Conservation (phyloP, 2,888 invertebrate genomes). For the Synanthedon myopaeformis region DNA sequence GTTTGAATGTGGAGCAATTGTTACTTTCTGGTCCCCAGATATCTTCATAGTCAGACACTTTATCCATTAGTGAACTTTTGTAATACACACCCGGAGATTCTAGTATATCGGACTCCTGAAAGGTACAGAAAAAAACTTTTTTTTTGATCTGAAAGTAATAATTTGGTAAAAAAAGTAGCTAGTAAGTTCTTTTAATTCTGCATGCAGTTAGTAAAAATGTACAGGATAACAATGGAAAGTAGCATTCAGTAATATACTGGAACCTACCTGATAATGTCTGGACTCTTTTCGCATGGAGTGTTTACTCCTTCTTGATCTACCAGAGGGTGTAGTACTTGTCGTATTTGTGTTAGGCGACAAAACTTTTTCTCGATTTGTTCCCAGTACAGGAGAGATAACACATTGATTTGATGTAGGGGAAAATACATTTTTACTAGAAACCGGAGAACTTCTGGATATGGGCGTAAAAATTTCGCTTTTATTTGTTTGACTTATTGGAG, state of each 20-base stretch:
- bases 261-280: constrained; percentile 76
- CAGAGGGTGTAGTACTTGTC: constrained; percentile 67
- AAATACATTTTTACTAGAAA: constrained; percentile 58
- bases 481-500: constrained; percentile 63
- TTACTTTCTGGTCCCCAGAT: constrained; percentile 83
- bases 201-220: constrained; percentile 40
- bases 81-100: constrained; percentile 87
- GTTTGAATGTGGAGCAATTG: constrained; percentile 59
- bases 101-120: constrained; percentile 82
- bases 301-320: constrained; percentile 68
- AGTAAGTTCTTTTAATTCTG: constrained; percentile 1
- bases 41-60: constrained; percentile 95
- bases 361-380: constrained; percentile 54
- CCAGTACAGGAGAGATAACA: constrained; percentile 49
- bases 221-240: neutral
- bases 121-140: constrained; percentile 5
- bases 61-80: constrained; percentile 88
- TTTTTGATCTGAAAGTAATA: neutral
- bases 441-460: constrained; percentile 56
- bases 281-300: constrained; percentile 75
- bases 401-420: constrained; percentile 62
- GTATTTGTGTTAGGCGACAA: constrained; percentile 61
- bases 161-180: neutral
- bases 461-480: constrained; percentile 65
- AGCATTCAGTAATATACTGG: neutral